Evolutionary conservation across 2,113 vertebrate species (phyloP).

Genomic region (Microcebus griseorufus): DNA sequence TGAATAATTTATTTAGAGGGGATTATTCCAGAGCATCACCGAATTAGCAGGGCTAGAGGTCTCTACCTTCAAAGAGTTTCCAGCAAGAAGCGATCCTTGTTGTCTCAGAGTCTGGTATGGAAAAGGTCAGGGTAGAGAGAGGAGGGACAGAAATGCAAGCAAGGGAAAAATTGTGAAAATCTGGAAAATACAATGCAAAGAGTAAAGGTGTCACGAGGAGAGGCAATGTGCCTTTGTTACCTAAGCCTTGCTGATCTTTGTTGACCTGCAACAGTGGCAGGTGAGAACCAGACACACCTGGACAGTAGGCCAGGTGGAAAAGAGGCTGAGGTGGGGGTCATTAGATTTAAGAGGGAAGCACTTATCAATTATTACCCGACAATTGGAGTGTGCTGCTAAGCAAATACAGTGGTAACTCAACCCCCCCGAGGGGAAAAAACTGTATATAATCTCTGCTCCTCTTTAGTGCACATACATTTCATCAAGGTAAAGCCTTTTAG

Average conservation of each 20-base stretch:
- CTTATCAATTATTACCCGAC: background rate
- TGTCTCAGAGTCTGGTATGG: background rate
- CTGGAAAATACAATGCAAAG: fast-evolving
- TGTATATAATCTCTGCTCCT: too few relatives aligned
- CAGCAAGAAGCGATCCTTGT: background rate
- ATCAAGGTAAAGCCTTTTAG: background rate
- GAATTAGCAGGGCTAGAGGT: background rate
- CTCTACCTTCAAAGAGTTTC: background rate
- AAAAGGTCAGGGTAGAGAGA: background rate
- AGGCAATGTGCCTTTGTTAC: fast-evolving
- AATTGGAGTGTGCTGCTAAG: background rate
- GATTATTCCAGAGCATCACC: background rate
- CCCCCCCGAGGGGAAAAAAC: too few relatives aligned
- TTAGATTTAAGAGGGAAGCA: background rate
- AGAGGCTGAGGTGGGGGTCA: background rate
- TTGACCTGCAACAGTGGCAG: too few relatives aligned
- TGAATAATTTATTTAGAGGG: background rate
- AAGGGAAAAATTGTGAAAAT: background rate
- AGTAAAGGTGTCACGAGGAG: fast-evolving
- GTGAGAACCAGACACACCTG: background rate
- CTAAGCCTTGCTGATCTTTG: too few relatives aligned
- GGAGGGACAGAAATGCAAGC: background rate
- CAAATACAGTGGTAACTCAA: background rate
- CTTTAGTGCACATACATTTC: fast-evolving
- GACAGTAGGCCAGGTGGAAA: background rate